phyloP scores from a whole-genome alignment of 2,888 invertebrate genomes.

The Venusia cambrica region DNA sequence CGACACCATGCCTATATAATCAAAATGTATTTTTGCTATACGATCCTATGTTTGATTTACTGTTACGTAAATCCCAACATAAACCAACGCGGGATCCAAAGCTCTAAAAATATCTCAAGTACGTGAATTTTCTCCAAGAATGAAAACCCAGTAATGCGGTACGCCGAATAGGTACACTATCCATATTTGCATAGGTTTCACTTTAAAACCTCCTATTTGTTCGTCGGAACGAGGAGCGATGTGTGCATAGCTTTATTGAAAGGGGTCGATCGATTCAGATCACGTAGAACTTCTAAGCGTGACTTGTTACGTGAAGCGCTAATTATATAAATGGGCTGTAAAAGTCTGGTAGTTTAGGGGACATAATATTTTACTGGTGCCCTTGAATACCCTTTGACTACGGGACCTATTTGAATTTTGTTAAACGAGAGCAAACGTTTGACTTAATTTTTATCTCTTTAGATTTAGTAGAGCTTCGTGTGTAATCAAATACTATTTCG shows the following conservation, averaged over 20 bases:
- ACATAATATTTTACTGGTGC: too few species aligned
- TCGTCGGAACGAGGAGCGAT: conserved; percentile 10
- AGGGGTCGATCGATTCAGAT: conserved; percentile 43
- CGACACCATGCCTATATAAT: too few species aligned
- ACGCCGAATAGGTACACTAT: conserved; percentile 16
- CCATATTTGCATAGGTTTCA: conserved; percentile 28
- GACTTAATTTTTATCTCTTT: too few species aligned
- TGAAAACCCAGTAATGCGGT: conserved; percentile 12
- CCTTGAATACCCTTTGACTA: too few species aligned
- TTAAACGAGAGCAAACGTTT: too few species aligned
- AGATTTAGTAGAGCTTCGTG: too few species aligned
- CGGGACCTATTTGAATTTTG: too few species aligned
- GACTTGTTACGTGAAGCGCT: conserved; percentile 45
- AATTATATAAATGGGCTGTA: conserved; percentile 40
- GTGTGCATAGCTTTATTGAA: conserved; percentile 36
- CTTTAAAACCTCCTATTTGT: conserved; percentile 21
- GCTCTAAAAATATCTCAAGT: conserved; percentile 3
- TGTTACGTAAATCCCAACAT: too few species aligned
- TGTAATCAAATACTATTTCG: too few species aligned
- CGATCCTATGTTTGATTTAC: too few species aligned
- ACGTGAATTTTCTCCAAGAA: conserved; percentile 5
- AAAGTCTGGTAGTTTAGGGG: conserved; percentile 1
- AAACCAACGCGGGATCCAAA: not conserved
- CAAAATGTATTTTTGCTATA: too few species aligned
- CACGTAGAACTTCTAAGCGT: conserved; percentile 42